phyloP scores from a whole-genome alignment of 2,797 vertebrate genomes.

The Smutsia temminckii region DNA sequence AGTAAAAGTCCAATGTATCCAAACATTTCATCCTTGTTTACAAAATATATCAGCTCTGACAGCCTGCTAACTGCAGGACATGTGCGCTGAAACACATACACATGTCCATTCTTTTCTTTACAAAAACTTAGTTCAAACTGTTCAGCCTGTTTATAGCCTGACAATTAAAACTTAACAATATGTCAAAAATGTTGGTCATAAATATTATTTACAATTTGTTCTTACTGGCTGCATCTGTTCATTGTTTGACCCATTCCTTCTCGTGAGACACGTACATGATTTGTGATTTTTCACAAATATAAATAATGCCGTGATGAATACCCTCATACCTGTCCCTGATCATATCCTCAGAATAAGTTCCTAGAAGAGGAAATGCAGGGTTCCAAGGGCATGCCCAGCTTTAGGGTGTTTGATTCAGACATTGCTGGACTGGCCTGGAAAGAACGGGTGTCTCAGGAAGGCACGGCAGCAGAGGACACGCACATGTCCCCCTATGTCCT shows the following conservation, averaged over 20 bases:
- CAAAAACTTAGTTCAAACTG: neutral
- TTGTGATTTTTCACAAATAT: neutral
- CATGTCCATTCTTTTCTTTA: neutral
- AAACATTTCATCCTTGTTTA: neutral
- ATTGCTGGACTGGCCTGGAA: neutral
- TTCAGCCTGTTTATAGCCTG: neutral
- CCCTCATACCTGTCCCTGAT: neutral
- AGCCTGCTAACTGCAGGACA: neutral
- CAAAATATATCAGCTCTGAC: neutral
- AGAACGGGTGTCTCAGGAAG: neutral
- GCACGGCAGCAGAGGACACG: neutral
- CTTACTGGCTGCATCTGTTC: neutral
- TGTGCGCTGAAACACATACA: neutral
- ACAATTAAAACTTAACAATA: neutral
- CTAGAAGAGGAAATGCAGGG: neutral
- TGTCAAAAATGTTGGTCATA: neutral
- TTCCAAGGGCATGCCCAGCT: neutral
- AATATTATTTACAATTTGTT: neutral
- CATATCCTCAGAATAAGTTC: neutral
- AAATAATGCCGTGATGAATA: neutral
- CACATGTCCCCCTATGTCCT: rapidly evolving
- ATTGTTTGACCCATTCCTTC: neutral
- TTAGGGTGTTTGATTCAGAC: neutral
- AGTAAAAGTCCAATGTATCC: neutral
- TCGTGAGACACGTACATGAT: neutral